Conservation (phyloP, 2,113 vertebrate genomes). For the Barnardius zonarius region DNA sequence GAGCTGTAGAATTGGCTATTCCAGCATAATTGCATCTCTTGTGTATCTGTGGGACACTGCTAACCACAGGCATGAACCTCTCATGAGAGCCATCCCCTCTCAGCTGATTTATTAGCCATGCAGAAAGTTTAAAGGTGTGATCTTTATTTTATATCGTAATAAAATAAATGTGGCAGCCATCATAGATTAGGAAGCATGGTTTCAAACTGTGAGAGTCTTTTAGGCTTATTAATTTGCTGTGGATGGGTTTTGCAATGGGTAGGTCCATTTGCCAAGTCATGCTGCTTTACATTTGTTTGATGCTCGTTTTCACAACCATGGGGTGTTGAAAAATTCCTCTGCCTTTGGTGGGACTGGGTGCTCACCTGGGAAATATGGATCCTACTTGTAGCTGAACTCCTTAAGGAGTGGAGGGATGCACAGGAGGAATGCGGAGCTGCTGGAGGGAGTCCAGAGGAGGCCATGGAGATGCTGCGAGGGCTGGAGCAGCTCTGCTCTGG, state of each 20-base stretch:
- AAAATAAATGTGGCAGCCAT: neutral
- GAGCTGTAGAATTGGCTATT: slow-evolving; percentile 33
- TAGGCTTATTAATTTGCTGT: neutral
- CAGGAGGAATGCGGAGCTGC: neutral
- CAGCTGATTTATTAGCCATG: slow-evolving; percentile 48
- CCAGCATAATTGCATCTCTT: slow-evolving; percentile 55
- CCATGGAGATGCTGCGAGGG: neutral
- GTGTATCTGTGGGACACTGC: slow-evolving; percentile 44
- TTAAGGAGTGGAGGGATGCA: neutral
- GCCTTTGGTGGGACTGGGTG: neutral
- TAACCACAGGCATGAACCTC: neutral
- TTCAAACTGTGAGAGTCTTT: slow-evolving; percentile 10
- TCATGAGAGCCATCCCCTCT: slow-evolving; percentile 36
- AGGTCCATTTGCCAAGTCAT: neutral
- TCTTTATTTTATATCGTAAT: slow-evolving; percentile 40
- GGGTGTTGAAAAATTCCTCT: neutral
- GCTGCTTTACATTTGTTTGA: neutral
- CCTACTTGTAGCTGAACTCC: neutral
- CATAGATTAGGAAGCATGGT: neutral
- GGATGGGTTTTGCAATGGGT: neutral
- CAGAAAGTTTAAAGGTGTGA: slow-evolving; percentile 52
- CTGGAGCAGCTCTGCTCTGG: neutral
- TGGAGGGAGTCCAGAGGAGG: neutral
- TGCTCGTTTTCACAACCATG: neutral
- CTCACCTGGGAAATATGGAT: neutral